These are phyloP conservation scores for Globodera ellingtonae DNA, from an alignment of 1,140 invertebrate genomes.

Conservation along the genomic window DNA sequence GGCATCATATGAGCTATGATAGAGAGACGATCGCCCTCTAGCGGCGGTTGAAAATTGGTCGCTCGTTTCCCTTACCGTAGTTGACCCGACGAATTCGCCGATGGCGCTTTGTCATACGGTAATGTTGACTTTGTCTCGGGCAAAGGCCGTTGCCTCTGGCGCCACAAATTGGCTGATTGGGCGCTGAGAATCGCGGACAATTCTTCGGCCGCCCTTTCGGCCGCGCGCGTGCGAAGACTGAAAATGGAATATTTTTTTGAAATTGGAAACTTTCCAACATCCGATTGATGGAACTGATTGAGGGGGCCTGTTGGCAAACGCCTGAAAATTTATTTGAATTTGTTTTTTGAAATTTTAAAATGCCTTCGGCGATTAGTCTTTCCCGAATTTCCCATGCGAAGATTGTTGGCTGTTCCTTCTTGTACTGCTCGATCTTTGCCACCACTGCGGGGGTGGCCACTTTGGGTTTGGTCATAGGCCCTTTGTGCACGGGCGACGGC, in stretches of 20 bases:
- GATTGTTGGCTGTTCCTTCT: constrained; percentile 69
- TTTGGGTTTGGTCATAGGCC: constrained; percentile 40
- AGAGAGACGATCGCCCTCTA: too few relatives aligned
- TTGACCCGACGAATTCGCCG: background rate
- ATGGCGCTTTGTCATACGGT: background rate
- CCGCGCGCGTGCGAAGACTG: constrained; percentile 59
- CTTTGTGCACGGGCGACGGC: background rate
- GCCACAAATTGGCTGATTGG: constrained; percentile 32
- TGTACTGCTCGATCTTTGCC: constrained; percentile 69
- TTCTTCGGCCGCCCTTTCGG: constrained; percentile 64
- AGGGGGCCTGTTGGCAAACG: constrained; percentile 62
- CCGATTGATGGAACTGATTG: constrained; percentile 64
- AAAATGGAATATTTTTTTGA: background rate
- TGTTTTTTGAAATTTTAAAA: constrained; percentile 28
- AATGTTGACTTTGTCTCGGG: too few relatives aligned
- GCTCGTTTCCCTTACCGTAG: background rate
- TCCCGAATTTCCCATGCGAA: constrained; percentile 71
- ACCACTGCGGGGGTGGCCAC: constrained; percentile 68
- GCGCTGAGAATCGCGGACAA: constrained; percentile 53
- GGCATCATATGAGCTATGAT: too few relatives aligned
- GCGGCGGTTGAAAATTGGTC: too few relatives aligned
- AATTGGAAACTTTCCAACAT: constrained; percentile 29
- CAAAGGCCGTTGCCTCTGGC: background rate
- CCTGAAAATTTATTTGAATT: constrained; percentile 46
- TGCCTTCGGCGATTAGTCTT: constrained; percentile 67